phyloP scores from a whole-genome alignment of 2,797 vertebrate species.

The Anguilla marmorata region DNA sequence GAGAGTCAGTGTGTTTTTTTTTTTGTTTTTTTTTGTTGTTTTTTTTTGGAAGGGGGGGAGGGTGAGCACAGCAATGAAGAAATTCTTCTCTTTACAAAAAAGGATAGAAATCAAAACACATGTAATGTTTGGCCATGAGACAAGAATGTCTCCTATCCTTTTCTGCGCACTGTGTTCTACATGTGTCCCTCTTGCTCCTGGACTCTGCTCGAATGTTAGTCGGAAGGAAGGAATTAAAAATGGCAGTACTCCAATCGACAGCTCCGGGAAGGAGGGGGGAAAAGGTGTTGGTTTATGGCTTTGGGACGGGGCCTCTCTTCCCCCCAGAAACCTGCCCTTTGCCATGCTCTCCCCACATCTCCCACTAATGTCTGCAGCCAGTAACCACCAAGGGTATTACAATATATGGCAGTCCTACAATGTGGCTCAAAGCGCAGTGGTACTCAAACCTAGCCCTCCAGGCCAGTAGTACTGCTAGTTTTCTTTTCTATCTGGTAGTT shows the following conservation, averaged over 20 bases:
- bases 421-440: background rate
- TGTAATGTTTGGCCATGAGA: conserved; percentile 54
- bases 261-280: background rate
- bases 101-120: conserved; percentile 43
- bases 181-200: conserved; percentile 45
- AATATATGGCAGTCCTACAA: conserved; percentile 6
- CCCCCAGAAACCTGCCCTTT: conserved; percentile 40
- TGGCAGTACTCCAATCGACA: conserved; percentile 25
- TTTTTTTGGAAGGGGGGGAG: background rate
- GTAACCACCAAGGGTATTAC: conserved; percentile 31
- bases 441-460: background rate
- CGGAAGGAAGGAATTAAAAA: conserved; percentile 42
- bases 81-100: conserved; percentile 32
- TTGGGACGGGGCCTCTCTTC: conserved; percentile 13
- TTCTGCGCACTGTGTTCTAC: conserved; percentile 39
- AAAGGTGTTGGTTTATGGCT: conserved; percentile 35
- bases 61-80: conserved; percentile 14
- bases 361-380: conserved; percentile 21
- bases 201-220: background rate
- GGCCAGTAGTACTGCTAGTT: background rate
- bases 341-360: conserved; percentile 29
- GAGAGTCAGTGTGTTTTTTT: background rate
- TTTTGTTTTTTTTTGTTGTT: no score
- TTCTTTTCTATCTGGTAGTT: background rate
- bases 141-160: conserved; percentile 53